These are phyloP conservation scores for Myopa testacea DNA, from an alignment of 2,888 invertebrate species.

Conservation along the genomic window DNA sequence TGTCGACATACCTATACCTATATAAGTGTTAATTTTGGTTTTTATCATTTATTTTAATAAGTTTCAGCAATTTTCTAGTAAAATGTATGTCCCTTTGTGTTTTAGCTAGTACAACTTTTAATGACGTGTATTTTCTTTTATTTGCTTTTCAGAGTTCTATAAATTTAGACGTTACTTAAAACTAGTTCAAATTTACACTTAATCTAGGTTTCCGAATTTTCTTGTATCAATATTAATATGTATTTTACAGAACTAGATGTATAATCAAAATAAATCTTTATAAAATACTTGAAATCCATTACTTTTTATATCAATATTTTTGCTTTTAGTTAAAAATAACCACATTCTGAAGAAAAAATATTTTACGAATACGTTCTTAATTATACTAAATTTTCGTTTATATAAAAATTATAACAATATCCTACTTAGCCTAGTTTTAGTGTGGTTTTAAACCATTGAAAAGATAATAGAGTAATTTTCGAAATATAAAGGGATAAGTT, in stretches of 20 bases:
- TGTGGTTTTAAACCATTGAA: conserved; percentile 38
- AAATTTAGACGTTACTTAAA: conserved; percentile 25
- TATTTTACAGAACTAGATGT: conserved; percentile 32
- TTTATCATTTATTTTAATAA: conserved; percentile 7
- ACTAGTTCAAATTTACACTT: conserved; percentile 32
- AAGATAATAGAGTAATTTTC: not conserved
- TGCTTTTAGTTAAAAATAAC: conserved; percentile 18
- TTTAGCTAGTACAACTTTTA: conserved; percentile 17
- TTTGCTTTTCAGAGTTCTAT: conserved; percentile 13
- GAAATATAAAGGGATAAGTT: not conserved
- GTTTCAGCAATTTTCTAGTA: conserved; percentile 35
- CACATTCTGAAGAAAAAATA: conserved; percentile 16
- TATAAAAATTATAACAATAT: conserved; percentile 42
- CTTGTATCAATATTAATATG: conserved; percentile 12
- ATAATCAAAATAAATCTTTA: conserved; percentile 13
- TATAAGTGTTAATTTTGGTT: conserved; percentile 7
- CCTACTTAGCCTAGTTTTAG: conserved; percentile 41
- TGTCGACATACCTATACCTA: conserved; percentile 9
- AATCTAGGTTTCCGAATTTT: conserved; percentile 23
- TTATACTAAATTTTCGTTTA: conserved; percentile 11
- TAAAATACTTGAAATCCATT: conserved; percentile 33
- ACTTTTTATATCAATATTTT: conserved; percentile 1
- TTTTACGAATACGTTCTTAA: conserved; percentile 2
- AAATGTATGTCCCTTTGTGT: conserved; percentile 20
- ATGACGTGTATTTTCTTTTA: conserved; percentile 4